These are phyloP conservation scores for Holacanthella duospinosa DNA, from an alignment of 2,888 invertebrate genomes.

Conservation along the genomic window DNA sequence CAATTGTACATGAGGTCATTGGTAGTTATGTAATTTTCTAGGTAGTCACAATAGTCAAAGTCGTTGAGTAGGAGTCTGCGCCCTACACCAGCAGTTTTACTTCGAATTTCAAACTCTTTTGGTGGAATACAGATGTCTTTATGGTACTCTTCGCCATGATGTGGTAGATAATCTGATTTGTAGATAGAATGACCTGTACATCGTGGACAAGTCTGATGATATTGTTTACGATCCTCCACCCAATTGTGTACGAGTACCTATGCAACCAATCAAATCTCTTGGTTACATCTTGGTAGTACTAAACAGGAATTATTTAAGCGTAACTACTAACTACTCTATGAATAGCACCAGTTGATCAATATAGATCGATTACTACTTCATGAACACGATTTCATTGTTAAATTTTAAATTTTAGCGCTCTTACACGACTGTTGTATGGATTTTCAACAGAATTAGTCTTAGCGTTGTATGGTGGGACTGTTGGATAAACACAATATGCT, in stretches of 20 bases:
- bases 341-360: too few species aligned
- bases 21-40: conserved; percentile 32
- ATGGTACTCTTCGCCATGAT: conserved; percentile 6
- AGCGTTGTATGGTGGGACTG: too few species aligned
- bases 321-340: too few species aligned
- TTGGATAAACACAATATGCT: too few species aligned
- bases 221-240: conserved; percentile 31
- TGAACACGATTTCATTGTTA: too few species aligned
- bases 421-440: too few species aligned
- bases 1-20: conserved; percentile 34
- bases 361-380: too few species aligned
- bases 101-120: conserved; percentile 2
- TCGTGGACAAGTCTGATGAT: conserved; percentile 22
- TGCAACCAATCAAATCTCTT: too few species aligned
- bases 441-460: too few species aligned
- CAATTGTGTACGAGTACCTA: conserved; percentile 26
- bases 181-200: conserved; percentile 25
- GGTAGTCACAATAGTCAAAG: conserved; percentile 26
- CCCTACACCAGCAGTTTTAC: conserved; percentile 20
- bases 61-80: conserved; percentile 21
- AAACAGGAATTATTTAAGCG: too few species aligned
- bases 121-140: conserved; percentile 15
- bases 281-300: too few species aligned
- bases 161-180: conserved; percentile 18
- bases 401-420: too few species aligned